Evolutionary conservation across 2,797 vertebrate species (phyloP).

Genomic region (Crocidura indochinensis): DNA sequence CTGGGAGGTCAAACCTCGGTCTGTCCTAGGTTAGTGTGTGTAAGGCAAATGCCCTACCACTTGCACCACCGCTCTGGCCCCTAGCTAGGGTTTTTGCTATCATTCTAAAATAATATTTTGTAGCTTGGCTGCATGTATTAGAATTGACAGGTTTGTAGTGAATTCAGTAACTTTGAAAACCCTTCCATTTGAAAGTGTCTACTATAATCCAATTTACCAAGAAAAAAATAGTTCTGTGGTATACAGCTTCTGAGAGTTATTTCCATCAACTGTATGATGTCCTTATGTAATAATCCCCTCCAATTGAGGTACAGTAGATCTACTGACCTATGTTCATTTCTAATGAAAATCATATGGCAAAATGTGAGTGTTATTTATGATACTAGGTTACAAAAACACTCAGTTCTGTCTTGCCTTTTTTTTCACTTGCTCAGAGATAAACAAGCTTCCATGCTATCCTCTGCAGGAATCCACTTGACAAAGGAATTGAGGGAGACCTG

Average conservation of each 20-base stretch:
- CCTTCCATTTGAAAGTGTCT: slow-evolving; percentile 43
- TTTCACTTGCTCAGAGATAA: not conserved
- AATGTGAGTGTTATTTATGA: not conserved
- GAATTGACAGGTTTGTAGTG: not conserved
- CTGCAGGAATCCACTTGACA: not conserved
- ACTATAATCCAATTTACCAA: slow-evolving; percentile 5
- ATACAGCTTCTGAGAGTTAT: not conserved
- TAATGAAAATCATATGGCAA: not conserved
- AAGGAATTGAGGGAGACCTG: not conserved
- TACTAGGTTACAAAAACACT: slow-evolving; percentile 15
- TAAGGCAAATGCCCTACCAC: too few species aligned
- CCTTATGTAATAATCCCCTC: not conserved
- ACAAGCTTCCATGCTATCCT: too few species aligned
- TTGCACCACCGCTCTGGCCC: too few species aligned
- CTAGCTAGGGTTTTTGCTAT: not conserved
- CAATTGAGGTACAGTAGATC: not conserved
- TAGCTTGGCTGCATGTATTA: not conserved
- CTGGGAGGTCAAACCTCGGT: too few species aligned
- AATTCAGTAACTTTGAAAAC: slow-evolving; percentile 44
- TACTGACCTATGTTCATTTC: not conserved
- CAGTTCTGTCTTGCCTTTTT: not conserved
- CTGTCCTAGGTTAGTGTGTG: too few species aligned
- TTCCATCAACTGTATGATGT: not conserved
- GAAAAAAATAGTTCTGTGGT: not conserved
- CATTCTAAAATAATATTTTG: not conserved